Evolutionary conservation across 1,140 invertebrate genomes (phyloP).

Genomic region (Rhagoletis zephyria): DNA sequence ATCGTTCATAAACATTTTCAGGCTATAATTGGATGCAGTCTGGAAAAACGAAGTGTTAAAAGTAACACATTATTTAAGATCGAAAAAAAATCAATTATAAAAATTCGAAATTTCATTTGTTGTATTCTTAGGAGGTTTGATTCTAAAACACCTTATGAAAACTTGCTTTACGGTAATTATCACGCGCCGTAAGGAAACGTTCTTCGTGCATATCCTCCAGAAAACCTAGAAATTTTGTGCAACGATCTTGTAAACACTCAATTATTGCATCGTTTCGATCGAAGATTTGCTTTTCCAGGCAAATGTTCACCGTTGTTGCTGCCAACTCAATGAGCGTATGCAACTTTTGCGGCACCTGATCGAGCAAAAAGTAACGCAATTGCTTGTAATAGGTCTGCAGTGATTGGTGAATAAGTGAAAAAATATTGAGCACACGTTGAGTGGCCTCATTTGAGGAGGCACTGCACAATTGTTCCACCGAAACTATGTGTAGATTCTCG

Average conservation of each 20-base stretch:
- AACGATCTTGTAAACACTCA: constrained; percentile 65
- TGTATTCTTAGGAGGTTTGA: too few relatives aligned
- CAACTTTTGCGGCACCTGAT: constrained; percentile 68
- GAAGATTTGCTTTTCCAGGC: constrained; percentile 66
- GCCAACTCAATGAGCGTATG: constrained; percentile 68
- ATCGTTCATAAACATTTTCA: constrained; percentile 70
- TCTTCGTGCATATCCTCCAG: constrained; percentile 68
- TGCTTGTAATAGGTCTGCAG: constrained; percentile 63
- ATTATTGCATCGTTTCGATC: constrained; percentile 66
- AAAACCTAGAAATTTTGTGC: constrained; percentile 63
- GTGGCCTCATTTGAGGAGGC: constrained; percentile 67
- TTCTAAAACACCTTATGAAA: constrained; percentile 43
- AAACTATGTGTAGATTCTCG: constrained; percentile 62
- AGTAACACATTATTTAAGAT: not conserved
- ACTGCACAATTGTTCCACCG: constrained; percentile 62
- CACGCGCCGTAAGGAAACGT: constrained; percentile 62
- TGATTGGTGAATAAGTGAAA: constrained; percentile 62
- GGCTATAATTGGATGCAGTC: constrained; percentile 62
- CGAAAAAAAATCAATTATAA: not conserved
- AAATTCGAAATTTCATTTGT: not conserved
- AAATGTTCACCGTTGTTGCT: constrained; percentile 64
- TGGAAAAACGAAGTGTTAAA: not conserved
- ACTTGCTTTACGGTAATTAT: constrained; percentile 55
- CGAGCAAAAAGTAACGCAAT: constrained; percentile 66
- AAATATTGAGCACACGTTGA: constrained; percentile 64